A percentile compares a stretch with the other conserved stretches of the same genome.
These are phyloP conservation scores for Theretra japonica DNA, from an alignment of 2,888 invertebrate genomes.

Conservation along the genomic window DNA sequence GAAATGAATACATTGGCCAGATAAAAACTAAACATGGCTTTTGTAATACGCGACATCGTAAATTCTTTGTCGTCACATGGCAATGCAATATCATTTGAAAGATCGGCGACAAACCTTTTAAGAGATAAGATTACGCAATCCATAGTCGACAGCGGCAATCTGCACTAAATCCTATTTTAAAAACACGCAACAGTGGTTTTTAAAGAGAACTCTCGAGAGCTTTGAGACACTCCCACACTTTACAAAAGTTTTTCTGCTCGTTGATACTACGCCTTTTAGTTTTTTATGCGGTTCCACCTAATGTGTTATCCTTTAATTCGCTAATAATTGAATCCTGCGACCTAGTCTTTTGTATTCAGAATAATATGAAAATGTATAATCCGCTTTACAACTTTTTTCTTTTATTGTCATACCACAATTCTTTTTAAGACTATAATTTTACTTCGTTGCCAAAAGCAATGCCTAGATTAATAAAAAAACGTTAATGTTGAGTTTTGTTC, in stretches of 20 bases:
- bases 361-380: slow-evolving; percentile 5
- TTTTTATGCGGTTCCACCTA: slow-evolving; percentile 62
- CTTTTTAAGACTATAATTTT: neutral
- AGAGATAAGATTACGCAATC: slow-evolving; percentile 75
- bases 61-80: slow-evolving; percentile 54
- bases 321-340: slow-evolving; percentile 64
- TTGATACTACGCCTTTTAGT: slow-evolving; percentile 63
- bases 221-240: slow-evolving; percentile 74
- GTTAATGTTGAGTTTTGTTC: slow-evolving; percentile 41
- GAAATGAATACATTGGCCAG: slow-evolving; percentile 28
- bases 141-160: slow-evolving; percentile 64
- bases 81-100: slow-evolving; percentile 73
- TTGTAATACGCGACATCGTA: slow-evolving; percentile 44
- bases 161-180: slow-evolving; percentile 77
- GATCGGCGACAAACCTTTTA: slow-evolving; percentile 64
- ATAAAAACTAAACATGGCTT: slow-evolving; percentile 31
- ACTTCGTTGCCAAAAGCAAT: neutral
- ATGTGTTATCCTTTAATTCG: slow-evolving; percentile 71
- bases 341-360: slow-evolving; percentile 3
- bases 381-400: slow-evolving; percentile 2
- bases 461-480: slow-evolving; percentile 5
- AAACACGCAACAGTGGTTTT: slow-evolving; percentile 80
- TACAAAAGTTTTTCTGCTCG: slow-evolving; percentile 68
- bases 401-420: neutral
- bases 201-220: slow-evolving; percentile 65